phyloP scores from a whole-genome alignment of 2,888 invertebrate genomes.

The Xylota sylvarum region DNA sequence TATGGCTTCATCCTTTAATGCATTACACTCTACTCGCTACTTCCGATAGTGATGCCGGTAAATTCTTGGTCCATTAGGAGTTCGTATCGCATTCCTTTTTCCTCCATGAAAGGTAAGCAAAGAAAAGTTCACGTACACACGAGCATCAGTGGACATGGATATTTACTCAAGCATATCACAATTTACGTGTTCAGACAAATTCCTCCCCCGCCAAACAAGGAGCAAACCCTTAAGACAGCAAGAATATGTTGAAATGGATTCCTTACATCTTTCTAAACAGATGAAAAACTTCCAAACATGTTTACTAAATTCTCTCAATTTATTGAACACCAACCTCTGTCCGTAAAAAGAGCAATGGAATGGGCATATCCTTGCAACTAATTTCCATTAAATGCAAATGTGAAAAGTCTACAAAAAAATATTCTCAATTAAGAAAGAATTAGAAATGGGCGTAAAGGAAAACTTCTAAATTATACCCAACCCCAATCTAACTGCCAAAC shows the following conservation, averaged over 20 bases:
- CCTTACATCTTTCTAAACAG: conserved; percentile 9
- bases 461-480: conserved; percentile 67
- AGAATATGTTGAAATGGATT: conserved; percentile 46
- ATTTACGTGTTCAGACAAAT: conserved; percentile 70
- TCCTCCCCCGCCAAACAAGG: conserved; percentile 4
- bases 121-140: conserved; percentile 41
- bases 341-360: not conserved
- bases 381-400: conserved; percentile 67
- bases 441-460: conserved; percentile 72
- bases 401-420: conserved; percentile 27
- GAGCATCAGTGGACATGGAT: conserved; percentile 66
- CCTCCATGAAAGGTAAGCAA: conserved; percentile 67
- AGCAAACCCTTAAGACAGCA: conserved; percentile 20
- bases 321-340: not conserved
- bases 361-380: conserved; percentile 25
- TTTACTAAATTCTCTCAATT: not conserved
- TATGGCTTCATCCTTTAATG: conserved; percentile 59
- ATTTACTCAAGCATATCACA: conserved; percentile 72
- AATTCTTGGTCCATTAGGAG: conserved; percentile 70
- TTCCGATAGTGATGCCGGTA: conserved; percentile 60
- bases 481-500: conserved; percentile 17
- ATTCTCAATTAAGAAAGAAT: conserved; percentile 73
- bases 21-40: conserved; percentile 32
- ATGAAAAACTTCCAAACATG: conserved; percentile 11
- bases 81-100: conserved; percentile 64